These are phyloP conservation scores for Sphaeridia pumilis DNA, from an alignment of 2,888 invertebrate species.

Conservation along the genomic window DNA sequence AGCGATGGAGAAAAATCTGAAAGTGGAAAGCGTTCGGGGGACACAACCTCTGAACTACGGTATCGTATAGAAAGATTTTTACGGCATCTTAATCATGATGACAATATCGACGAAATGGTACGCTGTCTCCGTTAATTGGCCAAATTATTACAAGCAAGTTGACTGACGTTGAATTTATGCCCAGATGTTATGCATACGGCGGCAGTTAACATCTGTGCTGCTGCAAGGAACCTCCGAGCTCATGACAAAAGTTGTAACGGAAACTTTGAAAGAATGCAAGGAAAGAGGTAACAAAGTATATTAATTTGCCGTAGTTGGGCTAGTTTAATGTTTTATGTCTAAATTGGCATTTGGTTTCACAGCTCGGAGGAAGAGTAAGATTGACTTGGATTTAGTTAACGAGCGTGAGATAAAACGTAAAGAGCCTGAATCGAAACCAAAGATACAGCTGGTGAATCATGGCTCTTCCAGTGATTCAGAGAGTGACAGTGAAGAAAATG, in stretches of 20 bases:
- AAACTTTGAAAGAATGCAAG: conserved; percentile 67
- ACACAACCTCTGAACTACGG: background rate
- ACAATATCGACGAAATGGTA: conserved; percentile 2
- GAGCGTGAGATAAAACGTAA: too few species aligned
- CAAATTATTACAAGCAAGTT: too few species aligned
- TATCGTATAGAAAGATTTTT: background rate
- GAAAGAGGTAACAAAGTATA: conserved; percentile 74
- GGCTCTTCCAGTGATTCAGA: too few species aligned
- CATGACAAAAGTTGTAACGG: conserved; percentile 69
- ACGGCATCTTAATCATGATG: background rate
- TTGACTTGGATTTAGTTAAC: too few species aligned
- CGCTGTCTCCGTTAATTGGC: too few species aligned
- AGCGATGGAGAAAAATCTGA: conserved; percentile 19
- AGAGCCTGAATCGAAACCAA: too few species aligned
- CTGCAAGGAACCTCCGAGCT: conserved; percentile 87
- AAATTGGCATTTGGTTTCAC: too few species aligned
- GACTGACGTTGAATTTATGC: conserved; percentile 28
- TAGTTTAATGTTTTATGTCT: too few species aligned
- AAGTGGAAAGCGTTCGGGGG: background rate
- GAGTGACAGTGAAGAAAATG: too few species aligned
- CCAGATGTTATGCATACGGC: conserved; percentile 77
- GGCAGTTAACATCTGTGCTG: conserved; percentile 82
- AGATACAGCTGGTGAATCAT: too few species aligned
- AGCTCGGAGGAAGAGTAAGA: too few species aligned
- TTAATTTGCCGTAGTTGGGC: too few species aligned